Evolutionary conservation across 2,888 invertebrate genomes (phyloP), one percentile per base, ranked within the genome.

Genomic region (Drosophila monieri): DNA sequence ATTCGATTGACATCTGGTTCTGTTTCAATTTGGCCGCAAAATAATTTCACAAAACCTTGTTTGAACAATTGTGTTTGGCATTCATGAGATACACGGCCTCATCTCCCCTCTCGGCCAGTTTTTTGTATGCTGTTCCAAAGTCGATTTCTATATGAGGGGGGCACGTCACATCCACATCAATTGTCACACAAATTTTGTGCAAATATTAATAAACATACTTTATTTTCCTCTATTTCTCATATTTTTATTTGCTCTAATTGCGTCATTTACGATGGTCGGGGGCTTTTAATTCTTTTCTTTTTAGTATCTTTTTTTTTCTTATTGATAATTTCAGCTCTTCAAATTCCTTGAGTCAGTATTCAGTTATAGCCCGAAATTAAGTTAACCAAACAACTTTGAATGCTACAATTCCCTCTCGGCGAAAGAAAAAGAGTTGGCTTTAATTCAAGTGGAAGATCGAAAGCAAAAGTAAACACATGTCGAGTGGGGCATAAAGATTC

Each of bases 31-130:
- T 70, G 69, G 77, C 70, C 43, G 59, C 76, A 68, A 77, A 71
- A 74, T 56, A 64, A 43, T 51, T 46, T 27, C 46, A 69, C 59
- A 80, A 60, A 54, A 54, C 49, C 55, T 25, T 86, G 61, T 81
- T 83, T 83, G 59, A 60, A 77, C 81, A 83, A 77, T 74, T 83
- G 81, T 80, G 39, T 78, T 81, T 79, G 68, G 39, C 56, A 41
- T 74, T 47, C 43, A 23, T 59, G 23, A 14, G 60, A 43, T 59
- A 43, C 18, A 46, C 27, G 37, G 46, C 18, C 44, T 35, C 14
- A 44, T 18, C 10, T 2, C 30, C 54, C 43, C 35, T 14, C 32
- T 43, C 9, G n/a, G 6, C 46, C 44, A 46, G 44, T 58, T 15
- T 15, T 41, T 55, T 44, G 37, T 49, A 14, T 32, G n/a, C 15